Percentiles rank a stretch among this genome's conserved stretches.
Conservation (phyloP, 2,888 invertebrate species). For the Lepidonotus clava region DNA sequence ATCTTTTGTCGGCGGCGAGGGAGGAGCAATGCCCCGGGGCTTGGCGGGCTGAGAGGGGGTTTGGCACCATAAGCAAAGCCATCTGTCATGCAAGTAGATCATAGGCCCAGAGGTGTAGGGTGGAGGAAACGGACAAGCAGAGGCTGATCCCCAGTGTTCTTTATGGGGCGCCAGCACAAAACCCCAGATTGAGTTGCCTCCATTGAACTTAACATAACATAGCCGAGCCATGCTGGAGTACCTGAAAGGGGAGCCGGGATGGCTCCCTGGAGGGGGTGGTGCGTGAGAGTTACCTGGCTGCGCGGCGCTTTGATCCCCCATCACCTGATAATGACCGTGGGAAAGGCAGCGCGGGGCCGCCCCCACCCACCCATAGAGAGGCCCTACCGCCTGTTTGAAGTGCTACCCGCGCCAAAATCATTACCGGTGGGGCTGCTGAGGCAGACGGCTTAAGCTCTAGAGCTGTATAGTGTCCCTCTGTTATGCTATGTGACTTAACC, state of each 20-base stretch:
- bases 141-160: too few relatives aligned
- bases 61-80: slow-evolving; percentile 22
- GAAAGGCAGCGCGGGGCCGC: not conserved
- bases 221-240: not conserved
- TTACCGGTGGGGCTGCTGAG: not conserved
- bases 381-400: not conserved
- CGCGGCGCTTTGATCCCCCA: not conserved
- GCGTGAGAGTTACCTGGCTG: not conserved
- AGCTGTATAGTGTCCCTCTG: not conserved
- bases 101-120: too few relatives aligned
- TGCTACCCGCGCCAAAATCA: slow-evolving; percentile 20
- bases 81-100: slow-evolving; percentile 16
- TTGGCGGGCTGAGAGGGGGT: not conserved
- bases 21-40: slow-evolving; percentile 1
- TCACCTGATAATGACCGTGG: slow-evolving; percentile 4
- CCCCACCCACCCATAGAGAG: not conserved
- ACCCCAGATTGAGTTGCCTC: too few relatives aligned
- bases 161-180: too few relatives aligned
- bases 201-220: too few relatives aligned
- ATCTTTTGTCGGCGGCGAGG: slow-evolving; percentile 23
- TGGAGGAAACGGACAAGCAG: too few relatives aligned
- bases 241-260: not conserved
- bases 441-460: not conserved
- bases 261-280: not conserved
- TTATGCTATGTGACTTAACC: too few relatives aligned